Evolutionary conservation across 2,888 invertebrate species (phyloP).

Genomic region (Embidobia sp.): DNA sequence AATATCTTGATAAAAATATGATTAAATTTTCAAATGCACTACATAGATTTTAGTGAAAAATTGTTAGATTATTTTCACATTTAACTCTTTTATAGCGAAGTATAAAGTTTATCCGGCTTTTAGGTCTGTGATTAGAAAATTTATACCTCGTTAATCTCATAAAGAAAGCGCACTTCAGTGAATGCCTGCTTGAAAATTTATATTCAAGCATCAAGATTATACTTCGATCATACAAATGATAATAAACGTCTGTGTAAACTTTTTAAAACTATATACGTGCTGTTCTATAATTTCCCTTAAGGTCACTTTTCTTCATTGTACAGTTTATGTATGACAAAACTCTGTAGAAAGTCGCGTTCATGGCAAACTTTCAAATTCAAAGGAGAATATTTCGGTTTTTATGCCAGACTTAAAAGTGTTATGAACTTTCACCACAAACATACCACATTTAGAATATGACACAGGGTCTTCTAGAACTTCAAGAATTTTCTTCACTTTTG

Average conservation of each 20-base stretch:
- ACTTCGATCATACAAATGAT: conserved; percentile 17
- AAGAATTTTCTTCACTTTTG: conserved; percentile 33
- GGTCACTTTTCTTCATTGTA: conserved; percentile 51
- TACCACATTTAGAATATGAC: conserved; percentile 57
- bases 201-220: conserved; percentile 20
- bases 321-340: conserved; percentile 51
- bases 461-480: conserved; percentile 34
- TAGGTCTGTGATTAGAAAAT: too few species aligned
- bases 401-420: conserved; percentile 47
- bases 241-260: conserved; percentile 28
- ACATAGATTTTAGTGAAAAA: too few species aligned
- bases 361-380: conserved; percentile 52
- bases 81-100: too few species aligned
- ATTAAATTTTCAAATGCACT: too few species aligned
- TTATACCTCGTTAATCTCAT: not conserved
- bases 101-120: too few species aligned
- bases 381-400: conserved; percentile 51
- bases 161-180: conserved; percentile 3
- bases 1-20: too few species aligned
- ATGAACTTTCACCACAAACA: conserved; percentile 62
- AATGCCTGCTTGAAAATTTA: conserved; percentile 5
- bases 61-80: too few species aligned
- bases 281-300: conserved; percentile 37
- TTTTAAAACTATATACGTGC: conserved; percentile 15
- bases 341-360: conserved; percentile 34